phyloP scores from a whole-genome alignment of 1,140 invertebrate species.

The Triops cancriformis region DNA sequence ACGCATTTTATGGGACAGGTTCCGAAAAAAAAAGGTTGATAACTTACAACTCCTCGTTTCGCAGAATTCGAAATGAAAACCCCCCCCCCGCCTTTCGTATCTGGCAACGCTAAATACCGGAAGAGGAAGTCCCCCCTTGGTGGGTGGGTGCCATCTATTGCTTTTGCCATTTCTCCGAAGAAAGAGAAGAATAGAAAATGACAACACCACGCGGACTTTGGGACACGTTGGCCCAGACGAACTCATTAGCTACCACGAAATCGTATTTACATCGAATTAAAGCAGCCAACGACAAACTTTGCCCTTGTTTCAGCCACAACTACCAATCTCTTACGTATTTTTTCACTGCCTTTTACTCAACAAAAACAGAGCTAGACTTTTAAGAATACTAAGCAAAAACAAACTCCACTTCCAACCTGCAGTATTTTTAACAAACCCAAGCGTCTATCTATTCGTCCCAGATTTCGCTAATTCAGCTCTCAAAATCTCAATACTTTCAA shows the following conservation, averaged over 20 bases:
- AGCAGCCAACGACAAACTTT: too few species aligned
- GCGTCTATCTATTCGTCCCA: too few species aligned
- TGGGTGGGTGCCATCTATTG: background rate
- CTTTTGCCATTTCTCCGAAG: background rate
- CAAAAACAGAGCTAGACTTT: too few species aligned
- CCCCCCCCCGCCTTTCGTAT: background rate
- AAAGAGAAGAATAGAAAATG: background rate
- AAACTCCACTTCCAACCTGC: too few species aligned
- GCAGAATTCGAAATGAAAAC: background rate
- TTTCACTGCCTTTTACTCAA: too few species aligned
- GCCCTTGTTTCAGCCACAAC: too few species aligned
- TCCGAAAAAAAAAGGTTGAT: background rate
- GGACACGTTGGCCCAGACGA: background rate
- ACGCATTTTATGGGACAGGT: background rate
- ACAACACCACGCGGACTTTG: background rate
- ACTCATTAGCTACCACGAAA: background rate
- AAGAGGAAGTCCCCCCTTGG: background rate
- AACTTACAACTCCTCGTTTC: background rate
- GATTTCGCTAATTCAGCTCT: too few species aligned
- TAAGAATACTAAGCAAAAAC: too few species aligned
- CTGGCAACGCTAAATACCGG: background rate
- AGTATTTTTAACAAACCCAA: too few species aligned
- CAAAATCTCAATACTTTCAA: too few species aligned
- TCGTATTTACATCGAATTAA: too few species aligned
- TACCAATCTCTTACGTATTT: too few species aligned